Evolutionary conservation across 2,797 vertebrate genomes (phyloP).

Genomic region (Cercopithecus mitis): DNA sequence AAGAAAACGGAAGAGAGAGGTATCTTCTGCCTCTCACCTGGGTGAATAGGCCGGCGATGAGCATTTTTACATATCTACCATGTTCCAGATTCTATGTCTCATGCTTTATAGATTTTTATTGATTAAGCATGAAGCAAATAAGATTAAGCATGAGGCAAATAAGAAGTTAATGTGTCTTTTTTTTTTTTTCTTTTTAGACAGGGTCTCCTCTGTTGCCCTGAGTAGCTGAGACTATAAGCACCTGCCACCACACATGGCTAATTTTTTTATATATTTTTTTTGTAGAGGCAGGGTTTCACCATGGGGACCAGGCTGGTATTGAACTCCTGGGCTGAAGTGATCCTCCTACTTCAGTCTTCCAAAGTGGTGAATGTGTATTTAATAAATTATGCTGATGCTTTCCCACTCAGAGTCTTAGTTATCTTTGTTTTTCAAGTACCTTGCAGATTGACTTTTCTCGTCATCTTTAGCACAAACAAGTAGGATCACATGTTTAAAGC

Average conservation of each 20-base stretch:
- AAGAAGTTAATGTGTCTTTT: background rate
- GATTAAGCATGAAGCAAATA: background rate
- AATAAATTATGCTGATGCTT: background rate
- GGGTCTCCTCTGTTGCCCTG: background rate
- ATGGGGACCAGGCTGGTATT: background rate
- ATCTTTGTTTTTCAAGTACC: background rate
- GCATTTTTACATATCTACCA: background rate
- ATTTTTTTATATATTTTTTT: background rate
- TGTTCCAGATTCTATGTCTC: background rate
- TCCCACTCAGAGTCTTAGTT: background rate
- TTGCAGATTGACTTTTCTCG: background rate
- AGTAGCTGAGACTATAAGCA: background rate
- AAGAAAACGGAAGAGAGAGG: background rate
- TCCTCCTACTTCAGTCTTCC: too few species aligned
- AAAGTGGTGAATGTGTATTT: background rate
- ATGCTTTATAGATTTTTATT: background rate
- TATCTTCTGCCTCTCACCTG: background rate
- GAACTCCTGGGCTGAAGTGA: too few species aligned
- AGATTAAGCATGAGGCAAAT: background rate
- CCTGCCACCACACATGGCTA: background rate
- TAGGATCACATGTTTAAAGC: background rate
- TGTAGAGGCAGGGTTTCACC: background rate
- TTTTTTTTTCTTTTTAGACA: background rate
- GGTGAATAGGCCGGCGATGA: background rate
- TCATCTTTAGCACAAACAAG: background rate